A percentile compares a stretch with the other conserved stretches of the same genome.
These are phyloP conservation scores for Gryllus longicercus DNA, from an alignment of 2,888 invertebrate species.

Conservation along the genomic window DNA sequence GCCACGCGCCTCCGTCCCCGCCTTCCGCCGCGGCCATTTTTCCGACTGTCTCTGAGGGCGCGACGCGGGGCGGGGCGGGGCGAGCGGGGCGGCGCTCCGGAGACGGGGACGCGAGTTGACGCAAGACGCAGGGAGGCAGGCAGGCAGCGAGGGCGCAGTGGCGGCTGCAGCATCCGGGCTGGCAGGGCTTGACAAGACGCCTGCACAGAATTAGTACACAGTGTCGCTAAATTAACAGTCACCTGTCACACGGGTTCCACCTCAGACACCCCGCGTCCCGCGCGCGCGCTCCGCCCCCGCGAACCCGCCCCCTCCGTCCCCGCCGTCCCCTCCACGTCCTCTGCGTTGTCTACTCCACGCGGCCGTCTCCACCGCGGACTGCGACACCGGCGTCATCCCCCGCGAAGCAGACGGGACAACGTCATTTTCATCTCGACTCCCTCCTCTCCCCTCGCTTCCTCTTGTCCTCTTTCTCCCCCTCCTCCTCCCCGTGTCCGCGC, in stretches of 20 bases:
- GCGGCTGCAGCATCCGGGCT: not conserved
- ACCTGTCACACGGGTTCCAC: slow-evolving; percentile 43
- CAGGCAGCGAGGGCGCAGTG: not conserved
- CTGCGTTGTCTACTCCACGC: slow-evolving; percentile 3
- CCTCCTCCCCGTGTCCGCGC: not conserved
- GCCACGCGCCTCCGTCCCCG: too few relatives aligned
- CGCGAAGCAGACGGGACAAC: slow-evolving; percentile 28
- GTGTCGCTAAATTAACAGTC: slow-evolving; percentile 47
- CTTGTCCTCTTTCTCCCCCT: not conserved
- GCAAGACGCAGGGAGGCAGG: too few relatives aligned
- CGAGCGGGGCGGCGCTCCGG: too few relatives aligned
- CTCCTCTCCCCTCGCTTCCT: slow-evolving; percentile 11
- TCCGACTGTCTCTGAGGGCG: too few relatives aligned
- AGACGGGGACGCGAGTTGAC: too few relatives aligned
- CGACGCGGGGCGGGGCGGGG: too few relatives aligned
- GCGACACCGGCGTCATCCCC: slow-evolving; percentile 22
- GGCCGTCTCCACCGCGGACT: slow-evolving; percentile 21
- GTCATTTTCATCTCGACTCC: slow-evolving; percentile 29
- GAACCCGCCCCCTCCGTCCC: not conserved
- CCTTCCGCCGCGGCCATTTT: too few relatives aligned
- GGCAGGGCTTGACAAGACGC: slow-evolving; percentile 30
- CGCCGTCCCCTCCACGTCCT: not conserved
- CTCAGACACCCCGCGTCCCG: slow-evolving; percentile 31
- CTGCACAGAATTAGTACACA: slow-evolving; percentile 44
- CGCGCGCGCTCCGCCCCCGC: slow-evolving; percentile 40